phyloP scores from a whole-genome alignment of 2,113 vertebrate species.

The Chloropsis hardwickii region DNA sequence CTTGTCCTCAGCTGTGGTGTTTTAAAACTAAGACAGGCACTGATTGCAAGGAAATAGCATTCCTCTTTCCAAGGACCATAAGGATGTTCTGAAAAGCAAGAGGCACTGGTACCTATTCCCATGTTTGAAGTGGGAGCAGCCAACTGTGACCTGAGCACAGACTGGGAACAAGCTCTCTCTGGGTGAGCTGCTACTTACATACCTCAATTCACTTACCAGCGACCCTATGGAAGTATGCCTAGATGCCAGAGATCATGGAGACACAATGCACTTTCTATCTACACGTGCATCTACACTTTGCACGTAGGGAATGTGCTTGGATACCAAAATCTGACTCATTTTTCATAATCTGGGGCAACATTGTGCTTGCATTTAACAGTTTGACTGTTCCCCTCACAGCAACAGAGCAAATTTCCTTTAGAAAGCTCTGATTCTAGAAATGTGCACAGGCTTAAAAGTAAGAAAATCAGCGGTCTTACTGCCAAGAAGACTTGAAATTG shows the following conservation, averaged over 20 bases:
- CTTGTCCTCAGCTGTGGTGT: not conserved
- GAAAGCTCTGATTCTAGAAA: not conserved
- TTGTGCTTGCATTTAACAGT: not conserved
- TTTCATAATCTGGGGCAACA: not conserved
- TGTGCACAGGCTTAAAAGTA: not conserved
- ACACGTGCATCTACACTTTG: not conserved
- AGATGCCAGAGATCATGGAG: not conserved
- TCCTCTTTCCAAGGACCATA: not conserved
- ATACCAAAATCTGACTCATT: not conserved
- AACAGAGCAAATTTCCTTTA: not conserved
- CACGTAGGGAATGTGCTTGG: not conserved
- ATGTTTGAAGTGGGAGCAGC: not conserved
- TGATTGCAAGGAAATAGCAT: not conserved
- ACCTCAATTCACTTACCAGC: fast-evolving
- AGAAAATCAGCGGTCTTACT: not conserved
- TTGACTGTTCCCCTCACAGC: not conserved
- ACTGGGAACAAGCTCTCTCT: not conserved
- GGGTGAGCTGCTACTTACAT: not conserved
- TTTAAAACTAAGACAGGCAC: not conserved
- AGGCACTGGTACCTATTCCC: not conserved
- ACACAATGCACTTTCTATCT: not conserved
- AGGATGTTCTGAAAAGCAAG: not conserved
- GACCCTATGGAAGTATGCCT: not conserved
- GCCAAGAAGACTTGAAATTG: not conserved
- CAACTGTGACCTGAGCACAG: not conserved